phyloP scores from a whole-genome alignment of 2,888 invertebrate species.

The Ganaspis brasiliensis region DNA sequence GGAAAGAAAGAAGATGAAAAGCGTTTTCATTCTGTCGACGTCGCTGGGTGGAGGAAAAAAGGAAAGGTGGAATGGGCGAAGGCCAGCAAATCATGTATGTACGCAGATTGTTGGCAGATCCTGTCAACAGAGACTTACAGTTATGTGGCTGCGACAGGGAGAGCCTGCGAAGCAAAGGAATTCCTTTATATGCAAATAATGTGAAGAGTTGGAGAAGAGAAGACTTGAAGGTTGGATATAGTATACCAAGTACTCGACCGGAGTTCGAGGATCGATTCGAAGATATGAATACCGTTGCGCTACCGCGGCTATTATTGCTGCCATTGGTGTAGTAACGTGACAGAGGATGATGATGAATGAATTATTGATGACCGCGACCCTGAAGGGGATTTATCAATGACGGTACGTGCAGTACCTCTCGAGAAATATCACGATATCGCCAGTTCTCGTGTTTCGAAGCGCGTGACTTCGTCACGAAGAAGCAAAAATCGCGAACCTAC shows the following conservation, averaged over 20 bases:
- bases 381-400: conserved; percentile 71
- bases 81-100: conserved; percentile 77
- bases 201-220: conserved; percentile 58
- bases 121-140: conserved; percentile 79
- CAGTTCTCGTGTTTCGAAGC: conserved; percentile 37
- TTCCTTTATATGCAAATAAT: conserved; percentile 80
- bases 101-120: conserved; percentile 79
- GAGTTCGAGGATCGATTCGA: conserved; percentile 74
- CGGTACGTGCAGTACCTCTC: conserved; percentile 58
- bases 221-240: conserved; percentile 59
- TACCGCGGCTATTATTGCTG: conserved; percentile 44
- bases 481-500: conserved; percentile 29
- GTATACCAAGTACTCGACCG: conserved; percentile 51
- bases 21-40: conserved; percentile 19
- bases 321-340: conserved; percentile 54
- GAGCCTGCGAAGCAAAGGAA: conserved; percentile 75
- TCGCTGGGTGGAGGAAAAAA: conserved; percentile 50
- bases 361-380: conserved; percentile 76
- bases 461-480: conserved; percentile 38
- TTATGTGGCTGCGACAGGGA: conserved; percentile 76
- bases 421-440: conserved; percentile 51
- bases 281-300: conserved; percentile 73
- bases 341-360: conserved; percentile 75
- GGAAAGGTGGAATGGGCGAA: conserved; percentile 60
- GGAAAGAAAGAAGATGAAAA: conserved; percentile 39